Percentiles rank a stretch among this genome's conserved stretches.
phyloP scores from a whole-genome alignment of 2,797 vertebrate species.

The Oreochromis grahami region DNA sequence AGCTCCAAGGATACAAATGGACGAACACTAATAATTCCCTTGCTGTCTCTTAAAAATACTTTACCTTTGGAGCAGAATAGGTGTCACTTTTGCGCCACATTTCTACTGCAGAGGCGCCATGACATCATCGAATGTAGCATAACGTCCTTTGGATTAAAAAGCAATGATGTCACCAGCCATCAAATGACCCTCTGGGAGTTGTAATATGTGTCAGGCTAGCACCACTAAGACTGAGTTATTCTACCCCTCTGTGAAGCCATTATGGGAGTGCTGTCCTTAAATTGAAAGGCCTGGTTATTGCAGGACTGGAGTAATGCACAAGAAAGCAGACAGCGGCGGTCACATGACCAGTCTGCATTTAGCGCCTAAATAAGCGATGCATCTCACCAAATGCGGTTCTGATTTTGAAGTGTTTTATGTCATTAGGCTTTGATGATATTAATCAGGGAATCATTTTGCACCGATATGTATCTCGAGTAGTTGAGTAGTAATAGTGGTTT shows the following conservation, averaged over 20 bases:
- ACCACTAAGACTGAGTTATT: constrained; percentile 67
- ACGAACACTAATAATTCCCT: background rate
- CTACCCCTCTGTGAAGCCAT: constrained; percentile 26
- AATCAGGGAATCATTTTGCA: background rate
- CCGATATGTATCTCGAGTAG: background rate
- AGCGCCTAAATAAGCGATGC: background rate
- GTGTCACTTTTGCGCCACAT: background rate
- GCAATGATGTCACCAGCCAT: constrained; percentile 67
- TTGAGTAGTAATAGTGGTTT: background rate
- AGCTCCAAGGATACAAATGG: background rate
- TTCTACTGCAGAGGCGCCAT: constrained; percentile 25
- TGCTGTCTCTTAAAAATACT: constrained; percentile 1
- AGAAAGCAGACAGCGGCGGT: background rate
- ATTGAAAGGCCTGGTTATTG: constrained; percentile 6
- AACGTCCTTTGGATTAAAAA: constrained; percentile 35
- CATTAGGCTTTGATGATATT: background rate
- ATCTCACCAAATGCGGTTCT: background rate
- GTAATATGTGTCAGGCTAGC: constrained; percentile 53
- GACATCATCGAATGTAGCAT: constrained; percentile 61
- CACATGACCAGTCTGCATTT: background rate
- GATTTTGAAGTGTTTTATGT: background rate
- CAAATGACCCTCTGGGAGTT: constrained; percentile 50
- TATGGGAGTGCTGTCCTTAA: constrained; percentile 26
- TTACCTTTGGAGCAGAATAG: background rate
- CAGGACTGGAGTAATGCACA: background rate